Conservation (phyloP, 1,140 invertebrate genomes). For the Drosophila setifemur region DNA sequence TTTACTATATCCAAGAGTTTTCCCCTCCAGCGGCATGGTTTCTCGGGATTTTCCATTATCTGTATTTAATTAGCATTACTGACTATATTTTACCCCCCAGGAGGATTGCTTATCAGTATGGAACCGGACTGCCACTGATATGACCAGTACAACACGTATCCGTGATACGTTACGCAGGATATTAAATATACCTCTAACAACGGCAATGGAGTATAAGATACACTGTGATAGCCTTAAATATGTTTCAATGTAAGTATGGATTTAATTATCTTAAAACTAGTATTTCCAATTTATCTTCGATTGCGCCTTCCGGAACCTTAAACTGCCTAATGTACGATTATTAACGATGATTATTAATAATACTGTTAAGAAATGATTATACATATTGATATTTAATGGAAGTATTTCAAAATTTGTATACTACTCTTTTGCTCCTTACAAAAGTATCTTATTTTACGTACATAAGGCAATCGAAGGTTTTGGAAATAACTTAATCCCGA, state of each 20-base stretch:
- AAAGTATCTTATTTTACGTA: no score
- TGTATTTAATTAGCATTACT: not conserved
- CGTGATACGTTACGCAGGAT: constrained; percentile 96
- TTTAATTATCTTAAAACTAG: not conserved
- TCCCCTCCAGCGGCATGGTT: constrained; percentile 25
- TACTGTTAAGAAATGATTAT: no score
- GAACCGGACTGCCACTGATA: constrained; percentile 97
- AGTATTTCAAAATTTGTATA: no score
- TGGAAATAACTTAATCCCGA: not conserved
- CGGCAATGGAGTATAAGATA: constrained; percentile 98
- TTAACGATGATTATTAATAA: no score
- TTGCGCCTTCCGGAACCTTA: no score
- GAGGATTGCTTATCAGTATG: constrained; percentile 99
- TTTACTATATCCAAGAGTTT: not conserved
- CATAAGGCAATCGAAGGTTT: not conserved
- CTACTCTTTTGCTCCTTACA: no score
- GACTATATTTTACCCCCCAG: constrained; percentile 83
- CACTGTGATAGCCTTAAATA: constrained; percentile 93
- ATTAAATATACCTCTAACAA: constrained; percentile 95
- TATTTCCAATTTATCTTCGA: not conserved
- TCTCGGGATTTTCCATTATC: constrained; percentile 8
- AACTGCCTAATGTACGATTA: no score
- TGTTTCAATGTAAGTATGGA: constrained; percentile 83
- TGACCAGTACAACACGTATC: constrained; percentile 93
- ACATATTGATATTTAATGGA: no score